phyloP scores from a whole-genome alignment of 2,113 vertebrate species.

The Cranoglanis bouderius region DNA sequence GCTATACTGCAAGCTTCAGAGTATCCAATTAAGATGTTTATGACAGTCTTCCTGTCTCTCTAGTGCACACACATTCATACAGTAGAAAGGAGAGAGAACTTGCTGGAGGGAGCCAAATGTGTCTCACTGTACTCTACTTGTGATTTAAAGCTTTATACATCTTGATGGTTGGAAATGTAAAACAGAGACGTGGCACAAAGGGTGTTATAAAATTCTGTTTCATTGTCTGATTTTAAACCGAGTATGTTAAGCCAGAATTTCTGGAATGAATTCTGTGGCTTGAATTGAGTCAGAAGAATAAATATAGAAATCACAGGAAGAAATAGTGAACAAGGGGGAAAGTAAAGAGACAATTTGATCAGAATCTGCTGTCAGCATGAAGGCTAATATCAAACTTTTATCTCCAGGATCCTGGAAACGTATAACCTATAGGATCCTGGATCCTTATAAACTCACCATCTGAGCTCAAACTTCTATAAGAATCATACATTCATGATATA shows the following conservation, averaged over 20 bases:
- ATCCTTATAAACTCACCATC: not conserved
- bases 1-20: conserved; percentile 23
- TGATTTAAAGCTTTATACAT: conserved; percentile 71
- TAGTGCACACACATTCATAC: not conserved
- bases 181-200: conserved; percentile 53
- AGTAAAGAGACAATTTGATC: not conserved
- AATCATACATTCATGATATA: not conserved
- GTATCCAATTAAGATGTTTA: conserved; percentile 52
- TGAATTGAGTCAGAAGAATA: conserved; percentile 29
- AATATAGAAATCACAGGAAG: conserved; percentile 1
- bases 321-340: not conserved
- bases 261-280: conserved; percentile 57
- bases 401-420: not conserved
- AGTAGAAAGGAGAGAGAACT: not conserved
- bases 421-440: too few relatives aligned
- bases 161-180: conserved; percentile 61
- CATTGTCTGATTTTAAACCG: conserved; percentile 60
- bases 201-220: conserved; percentile 67
- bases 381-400: not conserved
- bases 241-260: conserved; percentile 62
- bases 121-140: conserved; percentile 52
- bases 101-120: conserved; percentile 29
- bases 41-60: conserved; percentile 23
- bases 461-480: not conserved
- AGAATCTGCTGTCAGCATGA: not conserved